Evolutionary conservation across 2,797 vertebrate species (phyloP).

Genomic region (Atherinosoma microstoma): DNA sequence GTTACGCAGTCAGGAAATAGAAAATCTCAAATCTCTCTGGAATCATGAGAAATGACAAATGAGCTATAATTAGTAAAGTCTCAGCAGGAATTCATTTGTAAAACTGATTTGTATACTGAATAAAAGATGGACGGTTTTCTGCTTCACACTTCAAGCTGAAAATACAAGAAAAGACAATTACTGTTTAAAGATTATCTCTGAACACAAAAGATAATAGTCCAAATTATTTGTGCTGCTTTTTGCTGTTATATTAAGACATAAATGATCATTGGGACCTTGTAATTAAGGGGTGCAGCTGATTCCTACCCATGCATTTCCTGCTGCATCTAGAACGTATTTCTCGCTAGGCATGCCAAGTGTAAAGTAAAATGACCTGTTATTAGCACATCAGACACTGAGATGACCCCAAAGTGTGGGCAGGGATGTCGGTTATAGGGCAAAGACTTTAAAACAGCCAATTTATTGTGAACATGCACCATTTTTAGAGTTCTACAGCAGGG

Average conservation of each 20-base stretch:
- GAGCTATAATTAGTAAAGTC: neutral
- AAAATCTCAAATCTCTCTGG: neutral
- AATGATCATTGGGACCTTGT: slow-evolving; percentile 42
- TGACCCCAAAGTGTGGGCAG: slow-evolving; percentile 25
- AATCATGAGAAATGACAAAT: neutral
- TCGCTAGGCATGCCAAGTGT: slow-evolving; percentile 11
- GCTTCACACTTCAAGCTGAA: slow-evolving; percentile 7
- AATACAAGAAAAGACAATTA: slow-evolving; percentile 22
- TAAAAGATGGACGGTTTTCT: neutral
- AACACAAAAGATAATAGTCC: slow-evolving; percentile 5
- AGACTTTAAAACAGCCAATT: slow-evolving; percentile 46
- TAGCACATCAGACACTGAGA: slow-evolving; percentile 49
- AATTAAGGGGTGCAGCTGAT: slow-evolving; percentile 56
- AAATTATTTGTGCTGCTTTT: slow-evolving; percentile 20
- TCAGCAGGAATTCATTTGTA: neutral
- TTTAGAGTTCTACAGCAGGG: slow-evolving; percentile 33
- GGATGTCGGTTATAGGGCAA: slow-evolving; percentile 34
- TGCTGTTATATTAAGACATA: slow-evolving; percentile 19
- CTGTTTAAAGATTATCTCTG: slow-evolving; percentile 5
- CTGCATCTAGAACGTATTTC: slow-evolving; percentile 17
- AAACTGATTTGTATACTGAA: neutral
- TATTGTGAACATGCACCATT: slow-evolving; percentile 33
- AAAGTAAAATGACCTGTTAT: slow-evolving; percentile 51
- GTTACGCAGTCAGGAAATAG: slow-evolving; percentile 8
- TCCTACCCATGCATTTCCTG: slow-evolving; percentile 41